Base-by-base conservation (phyloP, 2,888 invertebrate genomes). In the Temnothorax rugatulus region DNA sequence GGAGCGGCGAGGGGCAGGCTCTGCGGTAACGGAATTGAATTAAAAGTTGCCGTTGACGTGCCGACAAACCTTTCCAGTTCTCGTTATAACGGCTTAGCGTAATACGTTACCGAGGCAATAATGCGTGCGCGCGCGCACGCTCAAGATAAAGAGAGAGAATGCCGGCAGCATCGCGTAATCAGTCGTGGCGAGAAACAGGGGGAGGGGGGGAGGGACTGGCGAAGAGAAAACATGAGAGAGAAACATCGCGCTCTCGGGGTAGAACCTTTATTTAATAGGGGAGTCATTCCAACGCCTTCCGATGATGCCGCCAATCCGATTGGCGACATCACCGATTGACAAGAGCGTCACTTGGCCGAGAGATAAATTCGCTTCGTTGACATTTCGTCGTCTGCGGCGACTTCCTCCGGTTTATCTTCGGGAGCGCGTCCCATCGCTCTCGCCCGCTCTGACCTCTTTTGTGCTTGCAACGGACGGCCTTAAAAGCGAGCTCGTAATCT, bases 1-100 rank as follows among this genome's bases (percentile, higher is more conserved):
- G 15, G 11, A 21, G 34, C n/a, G 64, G 11, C 7, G 68, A 38
- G 41, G 34, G 29, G 18, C 5, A n/a, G 13, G 25, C 66, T n/a
- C 47, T 86, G 86, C 84, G 86, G 84, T 88, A 86, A 89, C 90
- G 86, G 85, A 90, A 90, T 90, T 69, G 90, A 90, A 90, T 90
- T 90, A 90, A 90, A 90, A 90, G 88, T 90, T 90, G 84, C 84
- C 87, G 50, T 25, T 61, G 38, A 74, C 21, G 64, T 83, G 68
- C 73, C 77, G 21, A 77, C 84, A 83, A 76, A 87, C 82, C 84
- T 87, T 89, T 85, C 87, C 85, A 82, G 82, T 57, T 71, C 86
- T 74, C 81, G 63, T 87, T 87, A 84, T 79, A 86, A 89, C 85
- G 76, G 84, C 87, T 90, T 87, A 83, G 82, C 89, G 76, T 88